Evolutionary conservation across 2,888 invertebrate genomes (phyloP).

Genomic region (Tachina lurida): DNA sequence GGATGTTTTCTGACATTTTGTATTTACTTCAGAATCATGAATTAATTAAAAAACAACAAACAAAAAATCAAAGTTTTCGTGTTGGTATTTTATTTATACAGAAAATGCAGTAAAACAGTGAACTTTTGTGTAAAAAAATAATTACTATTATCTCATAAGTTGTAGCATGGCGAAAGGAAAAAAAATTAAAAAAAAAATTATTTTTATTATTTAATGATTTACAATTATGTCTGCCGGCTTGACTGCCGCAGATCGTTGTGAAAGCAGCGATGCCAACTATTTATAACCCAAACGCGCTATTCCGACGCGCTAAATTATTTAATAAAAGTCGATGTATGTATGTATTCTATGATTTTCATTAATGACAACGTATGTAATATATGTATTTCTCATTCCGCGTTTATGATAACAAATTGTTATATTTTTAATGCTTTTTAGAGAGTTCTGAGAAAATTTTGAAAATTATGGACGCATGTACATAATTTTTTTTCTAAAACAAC

Average conservation of each 20-base stretch:
- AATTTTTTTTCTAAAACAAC: too few relatives aligned
- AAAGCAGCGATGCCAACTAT: too few relatives aligned
- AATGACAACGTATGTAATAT: too few relatives aligned
- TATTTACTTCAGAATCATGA: background rate
- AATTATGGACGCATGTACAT: too few relatives aligned
- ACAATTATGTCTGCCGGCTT: slow-evolving; percentile 16
- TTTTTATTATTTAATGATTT: slow-evolving; percentile 49
- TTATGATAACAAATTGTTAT: too few relatives aligned
- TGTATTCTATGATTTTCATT: too few relatives aligned
- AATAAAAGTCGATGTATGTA: too few relatives aligned
- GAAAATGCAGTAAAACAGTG: background rate
- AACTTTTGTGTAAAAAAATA: background rate
- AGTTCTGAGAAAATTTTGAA: too few relatives aligned
- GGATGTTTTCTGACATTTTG: background rate
- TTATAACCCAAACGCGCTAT: too few relatives aligned
- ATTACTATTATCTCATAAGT: slow-evolving; percentile 18
- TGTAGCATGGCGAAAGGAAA: background rate
- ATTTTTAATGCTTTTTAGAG: too few relatives aligned
- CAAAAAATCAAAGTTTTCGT: background rate
- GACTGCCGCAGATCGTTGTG: slow-evolving; percentile 21
- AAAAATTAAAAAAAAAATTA: background rate
- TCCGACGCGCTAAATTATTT: too few relatives aligned
- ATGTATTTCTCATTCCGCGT: too few relatives aligned
- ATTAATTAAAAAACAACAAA: background rate
- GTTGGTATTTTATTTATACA: background rate